A percentile compares a stretch with the other conserved stretches of the same genome.
Evolutionary conservation across 2,888 invertebrate genomes (phyloP).

Genomic region (Imbricaverruca yamaguchii): DNA sequence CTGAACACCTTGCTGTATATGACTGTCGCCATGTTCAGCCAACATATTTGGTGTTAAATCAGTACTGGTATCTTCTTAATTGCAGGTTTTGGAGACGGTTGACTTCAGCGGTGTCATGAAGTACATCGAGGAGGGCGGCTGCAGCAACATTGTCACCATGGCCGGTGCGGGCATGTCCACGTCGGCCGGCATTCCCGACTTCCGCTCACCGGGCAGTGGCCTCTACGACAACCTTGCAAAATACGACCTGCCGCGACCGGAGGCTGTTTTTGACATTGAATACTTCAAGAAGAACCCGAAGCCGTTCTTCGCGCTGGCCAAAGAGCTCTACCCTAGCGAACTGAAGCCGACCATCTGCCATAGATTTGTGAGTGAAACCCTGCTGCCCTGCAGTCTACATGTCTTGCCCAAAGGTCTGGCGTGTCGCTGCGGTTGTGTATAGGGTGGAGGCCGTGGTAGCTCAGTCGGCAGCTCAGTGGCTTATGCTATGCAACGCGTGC

Average conservation of each 20-base stretch:
- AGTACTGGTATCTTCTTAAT: background rate
- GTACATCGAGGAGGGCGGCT: slow-evolving; percentile 66
- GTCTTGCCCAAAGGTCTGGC: too few species aligned
- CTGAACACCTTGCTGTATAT: background rate
- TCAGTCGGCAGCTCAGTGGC: too few species aligned
- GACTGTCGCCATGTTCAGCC: background rate
- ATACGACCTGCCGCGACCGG: slow-evolving; percentile 83
- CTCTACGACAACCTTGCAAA: slow-evolving; percentile 84
- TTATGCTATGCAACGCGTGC: too few species aligned
- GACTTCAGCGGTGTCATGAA: slow-evolving; percentile 67
- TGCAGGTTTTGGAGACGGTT: slow-evolving; percentile 57
- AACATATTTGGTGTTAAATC: background rate
- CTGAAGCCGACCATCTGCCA: slow-evolving; percentile 85
- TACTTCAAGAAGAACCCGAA: slow-evolving; percentile 81
- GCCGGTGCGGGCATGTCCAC: slow-evolving; percentile 96
- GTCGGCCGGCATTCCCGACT: slow-evolving; percentile 40
- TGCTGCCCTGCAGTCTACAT: too few species aligned
- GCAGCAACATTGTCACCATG: slow-evolving; percentile 82
- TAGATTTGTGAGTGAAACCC: slow-evolving; percentile 55
- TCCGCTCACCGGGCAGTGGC: slow-evolving; percentile 79
- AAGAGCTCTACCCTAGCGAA: slow-evolving; percentile 75
- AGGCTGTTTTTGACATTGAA: slow-evolving; percentile 82
- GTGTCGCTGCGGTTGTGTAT: too few species aligned
- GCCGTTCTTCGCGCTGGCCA: slow-evolving; percentile 86
- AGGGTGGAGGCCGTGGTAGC: too few species aligned